These are phyloP conservation scores for Elegia similella DNA, from an alignment of 2,888 invertebrate species.

Conservation along the genomic window DNA sequence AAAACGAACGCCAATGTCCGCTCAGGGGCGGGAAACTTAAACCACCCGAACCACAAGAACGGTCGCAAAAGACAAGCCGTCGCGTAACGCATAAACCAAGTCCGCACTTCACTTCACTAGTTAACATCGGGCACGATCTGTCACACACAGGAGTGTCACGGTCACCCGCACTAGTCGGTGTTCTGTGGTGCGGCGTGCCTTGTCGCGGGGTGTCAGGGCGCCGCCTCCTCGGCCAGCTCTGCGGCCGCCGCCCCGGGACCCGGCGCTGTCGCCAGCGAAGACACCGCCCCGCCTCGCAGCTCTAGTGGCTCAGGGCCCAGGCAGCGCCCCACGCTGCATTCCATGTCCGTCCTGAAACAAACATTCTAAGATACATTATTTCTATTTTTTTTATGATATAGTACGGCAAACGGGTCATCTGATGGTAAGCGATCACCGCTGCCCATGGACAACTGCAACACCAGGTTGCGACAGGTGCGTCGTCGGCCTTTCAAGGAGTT, in stretches of 20 bases:
- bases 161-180: not conserved
- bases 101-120: not conserved
- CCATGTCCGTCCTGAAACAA: constrained; percentile 68
- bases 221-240: constrained; percentile 71
- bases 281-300: constrained; percentile 49
- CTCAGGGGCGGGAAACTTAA: not conserved
- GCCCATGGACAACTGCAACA: too few relatives aligned
- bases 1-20: not conserved
- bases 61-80: not conserved
- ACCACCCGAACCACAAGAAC: not conserved
- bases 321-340: constrained; percentile 72
- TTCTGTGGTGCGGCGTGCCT: constrained; percentile 2
- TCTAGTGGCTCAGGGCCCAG: constrained; percentile 56
- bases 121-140: not conserved
- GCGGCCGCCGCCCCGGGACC: constrained; percentile 43
- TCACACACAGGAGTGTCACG: not conserved
- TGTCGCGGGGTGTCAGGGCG: constrained; percentile 56
- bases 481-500: too few relatives aligned
- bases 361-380: constrained; percentile 5
- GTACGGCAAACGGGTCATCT: too few relatives aligned
- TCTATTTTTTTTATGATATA: too few relatives aligned
- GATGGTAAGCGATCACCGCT: too few relatives aligned
- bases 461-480: too few relatives aligned
- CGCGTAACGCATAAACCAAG: not conserved
- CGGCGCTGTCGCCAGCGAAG: constrained; percentile 40